Conservation (phyloP, 2,888 invertebrate species). For the Tricholauxania praeusta region DNA sequence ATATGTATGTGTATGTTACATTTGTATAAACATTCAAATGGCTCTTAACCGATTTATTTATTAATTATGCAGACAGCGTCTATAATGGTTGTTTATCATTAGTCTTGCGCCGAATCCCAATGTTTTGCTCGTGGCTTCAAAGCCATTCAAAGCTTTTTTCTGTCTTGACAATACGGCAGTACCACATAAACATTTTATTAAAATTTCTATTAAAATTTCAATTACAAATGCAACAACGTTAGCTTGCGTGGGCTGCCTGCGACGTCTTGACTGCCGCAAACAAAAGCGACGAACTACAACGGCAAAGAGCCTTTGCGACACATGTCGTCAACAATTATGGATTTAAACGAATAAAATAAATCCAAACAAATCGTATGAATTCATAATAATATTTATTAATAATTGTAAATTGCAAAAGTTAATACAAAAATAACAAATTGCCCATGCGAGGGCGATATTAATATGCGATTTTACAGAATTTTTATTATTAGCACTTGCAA, state of each 20-base stretch:
- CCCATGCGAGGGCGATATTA: constrained; percentile 60
- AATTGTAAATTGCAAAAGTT: not conserved
- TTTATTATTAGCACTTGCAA: constrained; percentile 57
- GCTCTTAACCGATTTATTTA: not conserved
- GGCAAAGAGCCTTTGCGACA: not conserved
- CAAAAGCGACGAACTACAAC: not conserved
- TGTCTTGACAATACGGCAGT: not conserved
- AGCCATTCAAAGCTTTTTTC: constrained; percentile 6
- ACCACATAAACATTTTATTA: not conserved
- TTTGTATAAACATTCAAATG: no score
- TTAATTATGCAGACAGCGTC: constrained; percentile 59
- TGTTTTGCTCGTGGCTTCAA: constrained; percentile 20
- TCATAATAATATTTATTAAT: not conserved
- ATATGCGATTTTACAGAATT: constrained; percentile 65
- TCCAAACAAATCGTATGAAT: constrained; percentile 17
- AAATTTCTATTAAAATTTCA: constrained; percentile 17
- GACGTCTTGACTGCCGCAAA: not conserved
- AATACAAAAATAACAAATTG: constrained; percentile 44
- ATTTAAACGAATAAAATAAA: constrained; percentile 13
- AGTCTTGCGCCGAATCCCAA: constrained; percentile 40
- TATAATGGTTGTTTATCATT: constrained; percentile 50
- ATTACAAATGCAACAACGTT: constrained; percentile 33
- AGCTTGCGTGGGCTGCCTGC: constrained; percentile 8
- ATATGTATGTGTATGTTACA: no score
- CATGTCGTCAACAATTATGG: constrained; percentile 15